phyloP scores from a whole-genome alignment of 2,113 vertebrate species.

The Platichthys flesus region DNA sequence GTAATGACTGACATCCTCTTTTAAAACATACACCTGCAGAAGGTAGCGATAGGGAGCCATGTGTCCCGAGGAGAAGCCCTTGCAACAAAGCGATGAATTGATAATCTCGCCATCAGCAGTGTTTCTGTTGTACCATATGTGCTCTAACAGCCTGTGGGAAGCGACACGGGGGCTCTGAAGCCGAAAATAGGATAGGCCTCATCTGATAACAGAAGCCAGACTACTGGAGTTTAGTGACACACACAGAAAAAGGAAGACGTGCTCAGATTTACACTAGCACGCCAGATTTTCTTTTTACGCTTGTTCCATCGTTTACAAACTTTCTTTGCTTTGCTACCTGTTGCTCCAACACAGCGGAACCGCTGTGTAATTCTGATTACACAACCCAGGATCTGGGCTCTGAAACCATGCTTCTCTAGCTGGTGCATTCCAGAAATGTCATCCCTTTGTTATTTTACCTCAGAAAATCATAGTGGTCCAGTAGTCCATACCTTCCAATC shows the following conservation, averaged over 20 bases:
- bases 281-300: slow-evolving; percentile 35
- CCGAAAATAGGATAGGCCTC: slow-evolving; percentile 66
- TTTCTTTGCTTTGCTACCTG: slow-evolving; percentile 31
- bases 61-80: slow-evolving; percentile 28
- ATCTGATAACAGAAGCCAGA: slow-evolving; percentile 51
- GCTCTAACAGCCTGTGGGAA: slow-evolving; percentile 64
- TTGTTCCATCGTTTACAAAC: slow-evolving; percentile 22
- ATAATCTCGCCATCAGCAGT: slow-evolving; percentile 55
- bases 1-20: slow-evolving; percentile 11
- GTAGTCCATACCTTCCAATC: too few species aligned
- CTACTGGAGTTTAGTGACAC: slow-evolving; percentile 39
- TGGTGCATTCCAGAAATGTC: too few species aligned
- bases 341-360: slow-evolving; percentile 9
- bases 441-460: too few species aligned
- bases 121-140: slow-evolving; percentile 62
- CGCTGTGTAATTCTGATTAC: slow-evolving; percentile 27
- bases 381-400: slow-evolving; percentile 6
- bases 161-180: slow-evolving; percentile 59
- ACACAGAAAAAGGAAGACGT: slow-evolving; percentile 16
- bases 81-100: slow-evolving; percentile 58
- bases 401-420: too few species aligned
- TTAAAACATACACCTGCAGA: slow-evolving; percentile 21
- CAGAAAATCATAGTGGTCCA: too few species aligned
- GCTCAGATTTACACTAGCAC: slow-evolving; percentile 28
- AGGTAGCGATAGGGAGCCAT: background rate